Evolutionary conservation across 2,113 vertebrate genomes (phyloP), one percentile per base, ranked within the genome.

Genomic region (Elachura formosa): DNA sequence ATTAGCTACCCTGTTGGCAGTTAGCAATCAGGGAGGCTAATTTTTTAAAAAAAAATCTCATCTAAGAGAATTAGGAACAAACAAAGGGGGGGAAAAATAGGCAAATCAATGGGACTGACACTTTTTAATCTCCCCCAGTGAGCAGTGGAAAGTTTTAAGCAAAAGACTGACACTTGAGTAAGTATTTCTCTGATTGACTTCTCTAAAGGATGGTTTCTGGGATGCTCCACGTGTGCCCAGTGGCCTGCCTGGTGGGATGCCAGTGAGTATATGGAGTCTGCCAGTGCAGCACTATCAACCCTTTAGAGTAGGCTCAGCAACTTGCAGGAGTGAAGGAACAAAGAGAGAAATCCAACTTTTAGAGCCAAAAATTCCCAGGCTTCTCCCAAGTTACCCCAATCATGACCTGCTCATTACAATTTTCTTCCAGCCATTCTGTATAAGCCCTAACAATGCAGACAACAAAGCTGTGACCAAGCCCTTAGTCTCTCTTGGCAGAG

Each of bases 251-350:
- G 54, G 19, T n/a, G 46, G 18, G 49, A 11, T 28, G 19, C 12
- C 45, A 45, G 18, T 6, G 41, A 23, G 14, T 34, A 21, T 41
- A 21, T 6, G 21, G 33, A 33, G 14, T 68, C 78, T 71, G 13
- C 14, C 0, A 0, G 23, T n/a, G 48, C 66, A 64, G 31, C 4
- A 55, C 10, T 17, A 31, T 66, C 33, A 38, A 6, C 3, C 12
- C 46, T 55, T 12, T n/a, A 48, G 63, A 79, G 25, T 24, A 59
- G 56, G 14, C 16, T 33, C 6, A 12, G 51, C 18, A 74, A 12
- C 51, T 36, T 59, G 28, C 34, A 84, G 20, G 33, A 59, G 8
- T 2, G 40, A n/a, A 85, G 31, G 25, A 76, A 74, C 21, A 46
- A 58, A 68, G 49, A 87, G 36, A 85, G 9, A 6, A 25, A 8